phyloP scores from a whole-genome alignment of 1,140 invertebrate genomes.

The Bombyx mori region ASM3026992v2 NC_085125.1:11057001-11057500 shows the following conservation, averaged over 20 bases:
- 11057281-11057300: no score
- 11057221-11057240: not conserved
- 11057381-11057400: no score
- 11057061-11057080: conserved; percentile 81
- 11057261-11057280: no score
- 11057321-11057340: no score
- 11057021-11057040: conserved; percentile 19
- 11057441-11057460: no score
- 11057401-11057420: no score
- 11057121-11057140: conserved; percentile 81
- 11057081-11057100: conserved; percentile 82
- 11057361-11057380: no score
- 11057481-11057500: conserved; percentile 77
- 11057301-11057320: no score
- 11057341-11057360: no score
- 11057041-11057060: conserved; percentile 59
- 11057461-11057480: not conserved
- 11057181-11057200: conserved; percentile 78
- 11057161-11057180: conserved; percentile 93
- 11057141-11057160: conserved; percentile 89
- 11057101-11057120: conserved; percentile 76
- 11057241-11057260: no score
- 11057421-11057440: no score
- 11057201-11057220: not conserved
- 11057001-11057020: conserved; percentile 8